Conservation (phyloP, 2,888 invertebrate species). For the Lypha dubia region DNA sequence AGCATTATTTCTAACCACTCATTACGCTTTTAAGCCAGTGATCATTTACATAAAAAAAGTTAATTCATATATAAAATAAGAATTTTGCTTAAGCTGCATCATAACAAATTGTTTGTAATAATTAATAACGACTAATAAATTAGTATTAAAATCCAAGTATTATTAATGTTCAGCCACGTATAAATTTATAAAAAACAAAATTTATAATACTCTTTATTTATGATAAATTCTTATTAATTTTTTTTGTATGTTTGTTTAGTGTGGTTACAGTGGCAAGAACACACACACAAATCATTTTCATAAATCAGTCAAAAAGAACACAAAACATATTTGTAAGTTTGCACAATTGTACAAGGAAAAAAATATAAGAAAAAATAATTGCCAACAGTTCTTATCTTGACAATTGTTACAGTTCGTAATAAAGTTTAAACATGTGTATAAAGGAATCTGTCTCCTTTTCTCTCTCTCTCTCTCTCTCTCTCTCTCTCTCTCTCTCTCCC, state of each 20-base stretch:
- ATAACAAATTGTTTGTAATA: conserved; percentile 1
- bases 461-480: too few species aligned
- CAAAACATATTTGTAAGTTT: neutral
- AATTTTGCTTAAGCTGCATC: neutral
- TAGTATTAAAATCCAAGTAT: conserved; percentile 18
- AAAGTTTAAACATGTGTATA: neutral
- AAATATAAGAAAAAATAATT: neutral
- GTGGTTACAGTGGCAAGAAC: neutral
- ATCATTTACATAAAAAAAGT: neutral
- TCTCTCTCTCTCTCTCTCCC: too few species aligned
- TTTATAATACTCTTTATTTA: neutral
- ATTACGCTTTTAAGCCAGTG: neutral
- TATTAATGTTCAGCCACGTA: conserved; percentile 11
- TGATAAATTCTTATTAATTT: neutral
- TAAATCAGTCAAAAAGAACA: neutral
- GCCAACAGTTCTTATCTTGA: neutral
- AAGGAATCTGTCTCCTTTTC: too few species aligned
- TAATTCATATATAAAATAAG: conserved; percentile 34
- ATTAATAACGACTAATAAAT: conserved; percentile 39
- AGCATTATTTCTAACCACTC: too few species aligned
- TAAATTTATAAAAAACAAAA: too few species aligned
- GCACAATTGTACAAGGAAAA: neutral
- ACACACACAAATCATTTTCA: conserved; percentile 7
- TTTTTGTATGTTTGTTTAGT: neutral
- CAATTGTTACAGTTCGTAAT: neutral